Evolutionary conservation across 2,888 invertebrate genomes (phyloP).

Genomic region (Callosobruchus maculatus): DNA sequence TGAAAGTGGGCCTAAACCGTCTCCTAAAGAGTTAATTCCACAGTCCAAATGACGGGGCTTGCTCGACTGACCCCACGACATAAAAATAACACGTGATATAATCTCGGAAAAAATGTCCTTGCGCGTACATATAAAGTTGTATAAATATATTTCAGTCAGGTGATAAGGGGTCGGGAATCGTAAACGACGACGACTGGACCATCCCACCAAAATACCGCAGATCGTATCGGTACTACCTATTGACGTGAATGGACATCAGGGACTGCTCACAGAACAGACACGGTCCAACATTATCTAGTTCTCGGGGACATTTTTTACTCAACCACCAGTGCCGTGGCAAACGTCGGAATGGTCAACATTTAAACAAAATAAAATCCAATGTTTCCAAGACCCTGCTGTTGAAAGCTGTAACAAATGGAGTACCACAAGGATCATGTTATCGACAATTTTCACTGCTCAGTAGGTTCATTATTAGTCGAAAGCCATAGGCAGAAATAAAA

Average conservation of each 20-base stretch:
- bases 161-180: background rate
- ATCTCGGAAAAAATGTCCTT: background rate
- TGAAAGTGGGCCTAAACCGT: no score
- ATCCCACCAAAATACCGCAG: conserved; percentile 32
- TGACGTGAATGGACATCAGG: conserved; percentile 35
- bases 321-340: background rate
- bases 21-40: background rate
- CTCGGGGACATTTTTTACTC: conserved; percentile 1
- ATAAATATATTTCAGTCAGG: background rate
- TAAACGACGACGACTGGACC: conserved; percentile 22
- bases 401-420: no score
- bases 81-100: background rate
- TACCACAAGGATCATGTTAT: no score
- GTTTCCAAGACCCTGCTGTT: no score
- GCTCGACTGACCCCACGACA: background rate
- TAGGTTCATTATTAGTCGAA: no score
- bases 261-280: conserved; percentile 25
- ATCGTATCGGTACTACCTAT: conserved; percentile 30
- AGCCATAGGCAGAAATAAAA: no score
- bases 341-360: no score
- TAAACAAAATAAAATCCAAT: no score
- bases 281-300: conserved; percentile 24
- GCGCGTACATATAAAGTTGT: conserved; percentile 1
- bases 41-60: background rate
- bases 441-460: no score